Percentiles rank a stretch among this genome's conserved stretches.
Evolutionary conservation across 2,797 vertebrate species (phyloP).

Genomic region (Glyptemys insculpta): DNA sequence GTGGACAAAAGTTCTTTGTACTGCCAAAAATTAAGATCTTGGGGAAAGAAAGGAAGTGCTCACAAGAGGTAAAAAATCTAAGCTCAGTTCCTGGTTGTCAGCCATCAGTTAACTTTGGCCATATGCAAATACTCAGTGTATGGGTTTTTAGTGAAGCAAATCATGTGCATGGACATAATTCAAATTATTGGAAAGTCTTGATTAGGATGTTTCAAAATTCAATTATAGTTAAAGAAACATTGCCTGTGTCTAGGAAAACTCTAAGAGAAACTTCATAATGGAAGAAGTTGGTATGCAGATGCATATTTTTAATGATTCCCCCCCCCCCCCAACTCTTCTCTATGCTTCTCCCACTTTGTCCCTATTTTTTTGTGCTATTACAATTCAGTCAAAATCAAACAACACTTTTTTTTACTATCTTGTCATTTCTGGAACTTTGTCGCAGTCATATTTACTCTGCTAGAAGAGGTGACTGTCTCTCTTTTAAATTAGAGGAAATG

Average conservation of each 20-base stretch:
- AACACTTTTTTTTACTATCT: background rate
- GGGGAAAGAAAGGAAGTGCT: background rate
- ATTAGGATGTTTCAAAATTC: background rate
- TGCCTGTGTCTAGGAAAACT: background rate
- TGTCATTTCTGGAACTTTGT: background rate
- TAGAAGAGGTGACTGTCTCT: background rate
- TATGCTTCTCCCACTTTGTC: background rate
- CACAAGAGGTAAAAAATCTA: background rate
- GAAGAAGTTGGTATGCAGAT: background rate
- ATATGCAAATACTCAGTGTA: background rate
- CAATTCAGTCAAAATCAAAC: background rate
- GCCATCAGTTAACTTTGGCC: background rate
- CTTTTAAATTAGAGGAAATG: background rate
- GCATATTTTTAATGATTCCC: background rate
- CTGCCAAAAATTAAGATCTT: background rate
- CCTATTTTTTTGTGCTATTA: background rate
- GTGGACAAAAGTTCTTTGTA: background rate
- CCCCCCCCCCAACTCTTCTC: background rate
- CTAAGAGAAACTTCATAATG: background rate
- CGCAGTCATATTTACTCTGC: background rate
- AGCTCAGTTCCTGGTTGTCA: background rate
- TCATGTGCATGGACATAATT: background rate
- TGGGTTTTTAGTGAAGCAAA: background rate
- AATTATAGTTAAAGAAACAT: background rate
- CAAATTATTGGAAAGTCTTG: background rate